These are phyloP conservation scores for Drosophila miranda DNA, from an alignment of 1,140 invertebrate species.

Conservation along the genomic window DNA sequence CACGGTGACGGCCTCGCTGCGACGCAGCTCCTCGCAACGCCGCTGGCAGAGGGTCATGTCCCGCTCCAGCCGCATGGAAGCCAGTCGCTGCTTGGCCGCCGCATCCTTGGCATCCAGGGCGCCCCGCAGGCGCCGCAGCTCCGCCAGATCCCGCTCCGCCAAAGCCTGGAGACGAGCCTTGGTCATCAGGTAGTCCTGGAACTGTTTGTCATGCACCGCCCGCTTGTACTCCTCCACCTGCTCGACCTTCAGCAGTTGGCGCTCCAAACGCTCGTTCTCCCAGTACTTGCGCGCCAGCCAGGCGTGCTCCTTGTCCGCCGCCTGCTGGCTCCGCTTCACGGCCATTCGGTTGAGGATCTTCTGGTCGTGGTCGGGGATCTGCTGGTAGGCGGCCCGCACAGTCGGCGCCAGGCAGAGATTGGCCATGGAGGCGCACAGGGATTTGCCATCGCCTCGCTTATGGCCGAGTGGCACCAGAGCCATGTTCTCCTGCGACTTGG, in stretches of 20 bases:
- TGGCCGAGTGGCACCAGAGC: slow-evolving; percentile 20
- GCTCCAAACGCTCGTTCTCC: slow-evolving; percentile 78
- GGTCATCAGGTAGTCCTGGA: slow-evolving; percentile 72
- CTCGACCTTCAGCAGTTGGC: slow-evolving; percentile 70
- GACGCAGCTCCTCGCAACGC: slow-evolving; percentile 64
- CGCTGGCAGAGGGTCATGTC: slow-evolving; percentile 62
- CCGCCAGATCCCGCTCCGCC: slow-evolving; percentile 65
- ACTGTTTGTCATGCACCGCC: slow-evolving; percentile 76
- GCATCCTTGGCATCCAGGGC: slow-evolving; percentile 68
- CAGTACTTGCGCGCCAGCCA: slow-evolving; percentile 80
- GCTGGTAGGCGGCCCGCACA: slow-evolving; percentile 64
- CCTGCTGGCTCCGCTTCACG: slow-evolving; percentile 68
- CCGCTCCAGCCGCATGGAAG: slow-evolving; percentile 60
- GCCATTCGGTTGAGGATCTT: slow-evolving; percentile 81
- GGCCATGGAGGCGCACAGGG: slow-evolving; percentile 72
- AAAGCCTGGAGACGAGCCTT: slow-evolving; percentile 69
- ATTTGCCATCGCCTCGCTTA: slow-evolving; percentile 3
- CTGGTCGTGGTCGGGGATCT: slow-evolving; percentile 74
- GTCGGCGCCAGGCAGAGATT: slow-evolving; percentile 73
- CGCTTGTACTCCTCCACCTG: slow-evolving; percentile 78
- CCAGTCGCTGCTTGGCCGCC: slow-evolving; percentile 58
- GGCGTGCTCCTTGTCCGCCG: slow-evolving; percentile 73
- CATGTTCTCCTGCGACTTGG: slow-evolving; percentile 66
- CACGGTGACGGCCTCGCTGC: slow-evolving; percentile 65
- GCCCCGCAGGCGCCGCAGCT: slow-evolving; percentile 61